Base-by-base conservation (phyloP, 2,113 vertebrate genomes). In the Onychostoma macrolepis region DNA sequence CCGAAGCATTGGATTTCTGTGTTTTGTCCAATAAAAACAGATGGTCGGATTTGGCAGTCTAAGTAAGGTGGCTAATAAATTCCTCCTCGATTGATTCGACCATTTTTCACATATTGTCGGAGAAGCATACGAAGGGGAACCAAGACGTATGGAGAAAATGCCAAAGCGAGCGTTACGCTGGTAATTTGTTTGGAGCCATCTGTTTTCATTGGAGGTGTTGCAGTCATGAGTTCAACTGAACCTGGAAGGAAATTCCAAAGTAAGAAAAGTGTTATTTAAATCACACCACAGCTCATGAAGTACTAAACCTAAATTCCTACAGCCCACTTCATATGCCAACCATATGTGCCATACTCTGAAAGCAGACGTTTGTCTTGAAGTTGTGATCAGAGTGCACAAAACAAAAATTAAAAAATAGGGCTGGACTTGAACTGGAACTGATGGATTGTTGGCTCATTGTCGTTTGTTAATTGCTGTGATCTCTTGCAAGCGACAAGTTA, bases 1-100 rank as follows among this genome's bases (percentile, higher is more conserved):
- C 50, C 84, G 33, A 17, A 30, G 78, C 80, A 56, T 80, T 81
- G 61, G 78, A 87, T 78, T 83, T 87, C 17, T 85, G 82, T 65
- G 61, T 61, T 69, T 65, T 45, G 76, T 88, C 85, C 87, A 90
- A 87, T 56, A 84, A 80, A 91, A 93, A 90, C 93, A 95, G 93
- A 94, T 95, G 94, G 94, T 90, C 53, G 67, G 48, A 83, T 91
- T 86, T 94, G 94, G 93, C 93, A 92, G 80, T 79, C 75, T 88
- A 87, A 65, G 86, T 91, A 71, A 50, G 80, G 65, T 92, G 92
- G 91, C 93, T 93, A 90, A 89, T 90, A 92, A 91, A 91, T 86
- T 85, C 74, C 76, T 74, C 85, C 90, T 93, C 92, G 90, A 94
- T 93, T 92, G 93, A 93, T 92, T 90, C 84, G 87, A 90, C 91